phyloP scores from a whole-genome alignment of 2,113 vertebrate genomes.

The Manacus vitellinus region DNA sequence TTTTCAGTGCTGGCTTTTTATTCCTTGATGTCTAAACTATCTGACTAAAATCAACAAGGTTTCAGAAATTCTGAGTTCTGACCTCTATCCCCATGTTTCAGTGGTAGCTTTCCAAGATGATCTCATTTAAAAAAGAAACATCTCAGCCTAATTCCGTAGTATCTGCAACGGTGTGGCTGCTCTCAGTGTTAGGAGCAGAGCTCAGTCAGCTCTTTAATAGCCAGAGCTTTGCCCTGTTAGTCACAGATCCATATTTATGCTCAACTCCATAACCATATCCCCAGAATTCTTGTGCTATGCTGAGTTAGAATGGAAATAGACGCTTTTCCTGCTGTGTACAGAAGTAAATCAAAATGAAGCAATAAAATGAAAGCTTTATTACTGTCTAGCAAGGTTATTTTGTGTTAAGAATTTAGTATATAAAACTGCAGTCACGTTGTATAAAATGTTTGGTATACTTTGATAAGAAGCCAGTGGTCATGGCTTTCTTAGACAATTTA shows the following conservation, averaged over 20 bases:
- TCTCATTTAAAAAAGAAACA: background rate
- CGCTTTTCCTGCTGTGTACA: background rate
- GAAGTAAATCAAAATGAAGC: conserved; percentile 41
- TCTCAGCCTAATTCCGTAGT: background rate
- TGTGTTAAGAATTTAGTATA: conserved; percentile 2
- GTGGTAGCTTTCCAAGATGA: background rate
- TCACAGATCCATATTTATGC: background rate
- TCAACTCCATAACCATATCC: background rate
- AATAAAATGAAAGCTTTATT: conserved; percentile 26
- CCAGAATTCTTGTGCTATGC: background rate
- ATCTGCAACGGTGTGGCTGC: background rate
- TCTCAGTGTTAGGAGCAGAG: background rate
- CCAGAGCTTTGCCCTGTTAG: background rate
- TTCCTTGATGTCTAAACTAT: background rate
- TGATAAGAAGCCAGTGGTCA: conserved; percentile 25
- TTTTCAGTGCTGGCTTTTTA: background rate
- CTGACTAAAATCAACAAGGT: background rate
- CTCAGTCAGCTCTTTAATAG: background rate
- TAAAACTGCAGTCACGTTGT: background rate
- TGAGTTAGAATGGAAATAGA: background rate
- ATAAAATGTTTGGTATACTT: conserved; percentile 13
- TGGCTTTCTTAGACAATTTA: conserved; percentile 18
- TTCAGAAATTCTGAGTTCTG: background rate
- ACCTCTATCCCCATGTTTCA: background rate
- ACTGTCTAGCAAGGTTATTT: conserved; percentile 22